Evolutionary conservation across 1,140 invertebrate species (phyloP).

Genomic region (Lepidostoma basale): DNA sequence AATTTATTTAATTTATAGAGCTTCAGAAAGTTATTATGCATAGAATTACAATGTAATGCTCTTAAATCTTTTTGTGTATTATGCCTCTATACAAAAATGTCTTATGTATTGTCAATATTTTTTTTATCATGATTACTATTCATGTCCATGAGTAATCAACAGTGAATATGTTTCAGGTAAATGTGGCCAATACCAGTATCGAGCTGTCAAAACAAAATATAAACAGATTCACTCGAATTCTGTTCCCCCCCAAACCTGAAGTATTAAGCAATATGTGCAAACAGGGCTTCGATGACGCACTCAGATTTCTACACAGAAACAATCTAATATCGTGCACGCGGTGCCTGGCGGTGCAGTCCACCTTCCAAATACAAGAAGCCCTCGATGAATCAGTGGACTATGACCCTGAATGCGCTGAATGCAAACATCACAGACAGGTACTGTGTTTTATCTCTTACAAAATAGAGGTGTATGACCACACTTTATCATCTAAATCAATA

Average conservation of each 20-base stretch:
- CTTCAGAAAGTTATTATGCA: no score
- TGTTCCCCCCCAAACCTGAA: constrained; percentile 95
- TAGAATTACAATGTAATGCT: no score
- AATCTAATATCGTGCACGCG: constrained; percentile 86
- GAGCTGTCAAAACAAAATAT: constrained; percentile 92
- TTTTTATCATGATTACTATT: no score
- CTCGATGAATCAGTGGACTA: constrained; percentile 73
- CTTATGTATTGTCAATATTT: no score
- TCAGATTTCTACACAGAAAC: constrained; percentile 90
- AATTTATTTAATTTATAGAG: no score
- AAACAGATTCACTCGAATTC: constrained; percentile 86
- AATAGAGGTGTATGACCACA: no score
- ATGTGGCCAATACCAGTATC: constrained; percentile 93
- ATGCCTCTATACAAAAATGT: no score
- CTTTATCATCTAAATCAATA: no score
- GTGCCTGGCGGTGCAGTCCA: constrained; percentile 82
- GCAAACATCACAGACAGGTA: constrained; percentile 83
- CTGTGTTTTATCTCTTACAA: background rate
- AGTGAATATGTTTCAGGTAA: constrained; percentile 78
- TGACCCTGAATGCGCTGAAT: constrained; percentile 82
- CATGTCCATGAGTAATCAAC: no score
- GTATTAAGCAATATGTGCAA: constrained; percentile 94
- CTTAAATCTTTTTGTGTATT: no score
- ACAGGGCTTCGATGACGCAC: constrained; percentile 96
- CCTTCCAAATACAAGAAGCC: constrained; percentile 76